Evolutionary conservation across 1,140 invertebrate genomes (phyloP).

Genomic region (Coenobita brevimanus): DNA sequence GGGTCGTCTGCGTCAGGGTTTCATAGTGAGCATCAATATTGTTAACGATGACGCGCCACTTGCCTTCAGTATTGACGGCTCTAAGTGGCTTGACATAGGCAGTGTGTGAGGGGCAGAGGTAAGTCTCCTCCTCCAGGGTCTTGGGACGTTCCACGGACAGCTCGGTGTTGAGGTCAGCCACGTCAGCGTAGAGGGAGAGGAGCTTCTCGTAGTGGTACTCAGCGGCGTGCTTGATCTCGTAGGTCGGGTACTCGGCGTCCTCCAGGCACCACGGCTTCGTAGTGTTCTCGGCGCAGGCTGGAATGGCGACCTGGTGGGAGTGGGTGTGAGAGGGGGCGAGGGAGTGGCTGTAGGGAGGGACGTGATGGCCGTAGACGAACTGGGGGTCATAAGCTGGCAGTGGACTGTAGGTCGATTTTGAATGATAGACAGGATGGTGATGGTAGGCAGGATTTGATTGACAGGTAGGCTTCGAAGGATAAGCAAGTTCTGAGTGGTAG

Average conservation of each 20-base stretch:
- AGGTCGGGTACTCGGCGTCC: constrained; percentile 70
- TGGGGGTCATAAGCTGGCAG: too few species aligned
- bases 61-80: constrained; percentile 62
- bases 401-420: too few species aligned
- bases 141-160: constrained; percentile 70
- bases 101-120: constrained; percentile 69
- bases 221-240: constrained; percentile 64
- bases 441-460: background rate
- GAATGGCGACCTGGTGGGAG: constrained; percentile 23
- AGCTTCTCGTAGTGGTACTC: constrained; percentile 68
- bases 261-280: constrained; percentile 69
- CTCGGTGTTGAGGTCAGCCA: constrained; percentile 69
- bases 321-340: background rate
- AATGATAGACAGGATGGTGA: background rate
- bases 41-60: constrained; percentile 70
- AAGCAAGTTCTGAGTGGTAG: background rate
- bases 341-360: constrained; percentile 2
- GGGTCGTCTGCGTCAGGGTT: background rate
- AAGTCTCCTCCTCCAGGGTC: constrained; percentile 69
- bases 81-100: constrained; percentile 64
- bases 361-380: too few species aligned
- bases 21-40: constrained; percentile 64
- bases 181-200: constrained; percentile 63
- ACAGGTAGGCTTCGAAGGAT: background rate
- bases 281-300: constrained; percentile 68